Base-by-base conservation (phyloP, 2,113 vertebrate species). In the Asarcornis scutulata region DNA sequence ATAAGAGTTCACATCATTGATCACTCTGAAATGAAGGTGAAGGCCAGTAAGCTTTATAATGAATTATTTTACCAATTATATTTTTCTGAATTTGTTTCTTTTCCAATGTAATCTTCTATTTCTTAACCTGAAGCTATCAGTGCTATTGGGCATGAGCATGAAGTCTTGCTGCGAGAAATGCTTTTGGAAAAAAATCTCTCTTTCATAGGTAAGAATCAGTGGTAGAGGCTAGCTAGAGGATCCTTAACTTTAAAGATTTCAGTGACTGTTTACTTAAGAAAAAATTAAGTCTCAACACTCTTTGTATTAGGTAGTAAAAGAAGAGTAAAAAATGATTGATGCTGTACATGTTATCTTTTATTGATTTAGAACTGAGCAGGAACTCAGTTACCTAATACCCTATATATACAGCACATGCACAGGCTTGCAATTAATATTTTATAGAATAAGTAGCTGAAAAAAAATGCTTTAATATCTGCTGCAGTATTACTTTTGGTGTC, bases 121-220 rank as follows among this genome's bases (percentile, higher is more conserved):
- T 97, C 98, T 99, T 99, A 98, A 99, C 98, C 72, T 50, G 67
- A 64, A 84, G 16, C 91, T 68, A 79, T 88, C 97, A 99, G 99
- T 2, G 98, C 99, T 81, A 99, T 99, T 96, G 99, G 99, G 42
- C 98, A 99, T 67, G 99, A 99, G 69, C 99, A 99, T 15, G 99
- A 99, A 97, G 98, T 99, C 68, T 97, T 99, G 84, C 98, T 99
- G 36, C 95, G 98, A 96, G 99, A 99, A 96, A 98, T 99, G 93
- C 99, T 99, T 93, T 97, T 98, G 77, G 98, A 99, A 97, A 99
- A 96, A 95, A 99, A 99, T 91, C 98, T 99, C 76, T 98, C 99
- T 42, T 99, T 99, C 97, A 97, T 99, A 86, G 99, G 99, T 99
- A 98, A 99, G 99, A 80, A 50, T 78, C 83, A 50, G 48, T 96